These are phyloP conservation scores for Eupelmus urozonus DNA, from an alignment of 2,888 invertebrate species.

Conservation along the genomic window DNA sequence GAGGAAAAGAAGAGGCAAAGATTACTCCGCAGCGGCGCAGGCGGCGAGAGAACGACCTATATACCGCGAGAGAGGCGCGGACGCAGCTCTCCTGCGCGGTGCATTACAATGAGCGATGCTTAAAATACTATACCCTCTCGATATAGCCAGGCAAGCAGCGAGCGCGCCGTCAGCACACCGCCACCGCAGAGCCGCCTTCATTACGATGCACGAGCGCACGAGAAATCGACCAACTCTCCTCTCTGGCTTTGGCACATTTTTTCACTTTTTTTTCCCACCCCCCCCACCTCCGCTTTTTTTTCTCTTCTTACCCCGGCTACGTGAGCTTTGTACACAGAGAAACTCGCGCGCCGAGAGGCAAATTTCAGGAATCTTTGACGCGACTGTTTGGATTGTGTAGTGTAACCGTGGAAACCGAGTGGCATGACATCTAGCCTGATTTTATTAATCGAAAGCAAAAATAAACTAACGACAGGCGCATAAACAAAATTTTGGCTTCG, in stretches of 20 bases:
- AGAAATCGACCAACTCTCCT: not conserved
- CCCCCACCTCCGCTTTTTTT: no score
- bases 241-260: not conserved
- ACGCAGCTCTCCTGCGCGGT: not conserved
- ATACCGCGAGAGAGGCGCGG: not conserved
- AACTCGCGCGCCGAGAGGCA: no score
- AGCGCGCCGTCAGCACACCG: not conserved
- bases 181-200: not conserved
- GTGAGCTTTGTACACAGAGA: no score
- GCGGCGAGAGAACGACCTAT: not conserved
- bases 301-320: no score
- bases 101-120: slow-evolving; percentile 51
- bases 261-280: not conserved
- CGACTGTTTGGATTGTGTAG: no score
- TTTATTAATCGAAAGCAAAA: no score
- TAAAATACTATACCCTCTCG: slow-evolving; percentile 44
- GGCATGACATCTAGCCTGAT: no score
- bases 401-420: no score
- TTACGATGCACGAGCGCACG: slow-evolving; percentile 16
- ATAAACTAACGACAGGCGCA: no score
- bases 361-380: no score
- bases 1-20: not conserved
- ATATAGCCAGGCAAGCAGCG: slow-evolving; percentile 40
- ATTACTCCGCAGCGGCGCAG: not conserved
- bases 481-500: no score